A percentile compares a stretch with the other conserved stretches of the same genome.
phyloP scores from a whole-genome alignment of 2,888 invertebrate genomes.

The Pyralis farinalis region DNA sequence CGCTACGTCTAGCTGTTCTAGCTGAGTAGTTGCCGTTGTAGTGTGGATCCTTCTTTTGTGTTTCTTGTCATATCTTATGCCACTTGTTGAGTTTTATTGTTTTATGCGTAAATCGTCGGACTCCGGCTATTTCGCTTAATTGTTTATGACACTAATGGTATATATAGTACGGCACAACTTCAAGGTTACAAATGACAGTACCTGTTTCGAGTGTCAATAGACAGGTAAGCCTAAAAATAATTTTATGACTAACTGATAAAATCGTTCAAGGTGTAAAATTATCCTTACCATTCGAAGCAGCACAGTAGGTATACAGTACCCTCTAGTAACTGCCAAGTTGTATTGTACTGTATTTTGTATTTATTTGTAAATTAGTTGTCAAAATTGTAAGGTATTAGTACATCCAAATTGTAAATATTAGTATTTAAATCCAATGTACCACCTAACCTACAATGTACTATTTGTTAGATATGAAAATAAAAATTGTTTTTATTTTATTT shows the following conservation, averaged over 20 bases:
- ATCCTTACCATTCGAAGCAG: too few species aligned
- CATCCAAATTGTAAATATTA: slow-evolving; percentile 65
- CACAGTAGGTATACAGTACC: too few species aligned
- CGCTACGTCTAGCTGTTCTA: slow-evolving; percentile 55
- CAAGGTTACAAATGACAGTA: too few species aligned
- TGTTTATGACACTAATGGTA: too few species aligned
- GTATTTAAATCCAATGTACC: slow-evolving; percentile 63
- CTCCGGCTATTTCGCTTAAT: not conserved
- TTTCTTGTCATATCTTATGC: slow-evolving; percentile 33
- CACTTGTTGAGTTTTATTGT: slow-evolving; percentile 62
- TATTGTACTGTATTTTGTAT: slow-evolving; percentile 55
- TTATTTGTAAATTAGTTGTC: slow-evolving; percentile 68
- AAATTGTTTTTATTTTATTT: slow-evolving; percentile 76
- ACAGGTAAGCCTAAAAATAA: too few species aligned
- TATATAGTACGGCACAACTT: too few species aligned
- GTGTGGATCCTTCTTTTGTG: slow-evolving; percentile 36
- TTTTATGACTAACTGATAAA: too few species aligned
- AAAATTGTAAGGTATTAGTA: slow-evolving; percentile 55
- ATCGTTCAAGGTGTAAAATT: too few species aligned
- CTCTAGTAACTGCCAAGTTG: too few species aligned
- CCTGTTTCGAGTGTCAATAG: too few species aligned
- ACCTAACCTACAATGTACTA: slow-evolving; percentile 77
- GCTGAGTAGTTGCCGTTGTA: slow-evolving; percentile 45
- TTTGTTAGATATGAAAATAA: slow-evolving; percentile 76
- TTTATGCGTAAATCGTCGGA: slow-evolving; percentile 16